Conservation (phyloP, 2,797 vertebrate genomes). For the Poecilia gillii region DNA sequence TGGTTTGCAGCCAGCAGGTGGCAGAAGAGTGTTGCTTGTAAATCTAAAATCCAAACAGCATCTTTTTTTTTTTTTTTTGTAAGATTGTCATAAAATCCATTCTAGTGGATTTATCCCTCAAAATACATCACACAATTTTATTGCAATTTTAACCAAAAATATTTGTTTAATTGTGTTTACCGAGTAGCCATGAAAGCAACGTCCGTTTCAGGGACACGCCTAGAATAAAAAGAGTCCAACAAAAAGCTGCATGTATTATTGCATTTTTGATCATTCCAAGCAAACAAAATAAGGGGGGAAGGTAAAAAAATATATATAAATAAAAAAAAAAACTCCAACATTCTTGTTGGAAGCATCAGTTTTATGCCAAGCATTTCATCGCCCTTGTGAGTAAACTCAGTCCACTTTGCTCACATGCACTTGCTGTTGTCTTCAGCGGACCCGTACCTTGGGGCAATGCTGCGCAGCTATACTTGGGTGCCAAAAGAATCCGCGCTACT, state of each 20-base stretch:
- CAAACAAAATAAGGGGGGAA: not conserved
- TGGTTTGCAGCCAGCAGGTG: constrained; percentile 64
- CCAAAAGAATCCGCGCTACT: constrained; percentile 72
- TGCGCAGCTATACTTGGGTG: constrained; percentile 73
- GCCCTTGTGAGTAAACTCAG: constrained; percentile 70
- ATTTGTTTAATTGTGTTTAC: not conserved
- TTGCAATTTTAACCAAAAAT: constrained; percentile 10
- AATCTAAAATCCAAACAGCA: not conserved
- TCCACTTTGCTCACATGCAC: constrained; percentile 68
- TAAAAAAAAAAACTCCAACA: not conserved
- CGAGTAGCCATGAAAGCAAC: not conserved
- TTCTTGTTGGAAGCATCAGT: constrained; percentile 45
- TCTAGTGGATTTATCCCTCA: not conserved
- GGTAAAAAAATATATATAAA: not conserved
- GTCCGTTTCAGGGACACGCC: not conserved
- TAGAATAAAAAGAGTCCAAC: not conserved
- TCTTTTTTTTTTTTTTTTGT: not conserved
- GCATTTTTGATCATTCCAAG: constrained; percentile 41
- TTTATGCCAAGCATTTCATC: constrained; percentile 63
- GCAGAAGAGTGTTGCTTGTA: constrained; percentile 62
- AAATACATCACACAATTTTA: not conserved
- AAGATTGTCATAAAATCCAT: not conserved
- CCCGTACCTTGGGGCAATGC: constrained; percentile 68
- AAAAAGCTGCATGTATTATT: constrained; percentile 1
- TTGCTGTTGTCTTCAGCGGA: constrained; percentile 71